Base-by-base conservation (phyloP, 2,113 vertebrate species). In the Galbula dea region DNA sequence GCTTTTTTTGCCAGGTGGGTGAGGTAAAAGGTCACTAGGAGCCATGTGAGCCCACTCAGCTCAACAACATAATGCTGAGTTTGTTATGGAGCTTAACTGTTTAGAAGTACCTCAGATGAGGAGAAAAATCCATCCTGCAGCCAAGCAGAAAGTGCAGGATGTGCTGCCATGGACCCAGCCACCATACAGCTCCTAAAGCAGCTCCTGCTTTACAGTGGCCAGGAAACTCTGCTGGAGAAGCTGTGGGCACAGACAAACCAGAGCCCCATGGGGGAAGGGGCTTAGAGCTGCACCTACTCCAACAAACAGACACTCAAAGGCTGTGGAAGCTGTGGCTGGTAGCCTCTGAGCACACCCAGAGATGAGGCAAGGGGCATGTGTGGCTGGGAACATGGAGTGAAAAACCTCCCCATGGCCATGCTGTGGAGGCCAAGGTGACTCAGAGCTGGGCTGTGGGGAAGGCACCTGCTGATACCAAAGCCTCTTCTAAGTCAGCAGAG, bases 1-100 rank as follows among this genome's bases (percentile, higher is more conserved):
- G 7, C 0, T 45, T 80, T 83, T 90, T 89, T 65, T 84, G 93
- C 93, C 88, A 94, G 86, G 71, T 87, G 90, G 83, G 90, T 73
- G 73, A 93, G 89, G 89, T 29, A 79, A 90, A 92, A 82, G 92
- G 74, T 61, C 74, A 72, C 24, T 0, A 23, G 55, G 62, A 91
- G 73, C 51, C 2, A 2, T 10, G 46, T 15, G 55, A 92, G 80
- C 51, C 58, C 41, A 52, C 5, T 11, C 79, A 20, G 83, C 61
- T 55, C 85, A 41, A 59, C 43, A 61, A 39, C 4, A 0, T 36
- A 43, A 81, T 0, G 11, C 48, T 46, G 72, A 93, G 30, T 48
- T 41, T 39, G 83, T 48, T 55, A 58, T n/a, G 32, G 46, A 77
- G 73, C 46, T 91, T n/a, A 67, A 46, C 9, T 66, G 27, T 3